A percentile compares a stretch with the other conserved stretches of the same genome.
Conservation (phyloP, 2,888 invertebrate species). For the Drosophila limbata region DNA sequence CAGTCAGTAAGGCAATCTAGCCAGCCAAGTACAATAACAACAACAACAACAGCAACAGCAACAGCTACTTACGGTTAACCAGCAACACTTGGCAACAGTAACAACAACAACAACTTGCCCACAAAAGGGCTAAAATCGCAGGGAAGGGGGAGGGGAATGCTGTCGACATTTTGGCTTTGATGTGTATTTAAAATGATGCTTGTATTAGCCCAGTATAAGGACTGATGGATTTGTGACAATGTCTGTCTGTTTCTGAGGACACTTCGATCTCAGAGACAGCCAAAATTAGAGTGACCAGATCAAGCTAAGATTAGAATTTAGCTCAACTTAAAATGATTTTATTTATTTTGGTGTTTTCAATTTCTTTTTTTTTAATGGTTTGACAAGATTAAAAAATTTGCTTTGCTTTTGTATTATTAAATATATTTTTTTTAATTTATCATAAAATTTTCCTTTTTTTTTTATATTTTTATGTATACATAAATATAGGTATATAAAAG, state of each 20-base stretch:
- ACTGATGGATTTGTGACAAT: neutral
- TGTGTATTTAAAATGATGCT: constrained; percentile 69
- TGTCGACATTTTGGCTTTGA: constrained; percentile 62
- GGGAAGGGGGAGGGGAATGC: neutral
- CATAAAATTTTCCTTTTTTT: too few species aligned
- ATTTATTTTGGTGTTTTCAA: too few species aligned
- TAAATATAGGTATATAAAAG: too few species aligned
- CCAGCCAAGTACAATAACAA: constrained; percentile 26
- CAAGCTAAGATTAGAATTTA: too few species aligned
- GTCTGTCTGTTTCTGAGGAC: too few species aligned
- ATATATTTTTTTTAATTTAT: too few species aligned
- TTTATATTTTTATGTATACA: too few species aligned
- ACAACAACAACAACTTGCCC: neutral
- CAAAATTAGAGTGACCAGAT: neutral
- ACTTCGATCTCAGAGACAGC: neutral
- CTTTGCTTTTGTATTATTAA: too few species aligned
- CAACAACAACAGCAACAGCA: constrained; percentile 29
- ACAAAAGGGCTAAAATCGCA: neutral
- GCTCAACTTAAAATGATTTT: too few species aligned
- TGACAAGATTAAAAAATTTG: too few species aligned
- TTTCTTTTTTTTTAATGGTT: too few species aligned
- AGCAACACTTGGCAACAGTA: constrained; percentile 71
- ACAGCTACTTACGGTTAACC: constrained; percentile 80
- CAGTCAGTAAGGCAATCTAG: constrained; percentile 31
- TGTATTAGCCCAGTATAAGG: neutral